These are phyloP conservation scores for Poecilia gillii DNA, from an alignment of 2,797 vertebrate genomes.

Conservation along the genomic window DNA sequence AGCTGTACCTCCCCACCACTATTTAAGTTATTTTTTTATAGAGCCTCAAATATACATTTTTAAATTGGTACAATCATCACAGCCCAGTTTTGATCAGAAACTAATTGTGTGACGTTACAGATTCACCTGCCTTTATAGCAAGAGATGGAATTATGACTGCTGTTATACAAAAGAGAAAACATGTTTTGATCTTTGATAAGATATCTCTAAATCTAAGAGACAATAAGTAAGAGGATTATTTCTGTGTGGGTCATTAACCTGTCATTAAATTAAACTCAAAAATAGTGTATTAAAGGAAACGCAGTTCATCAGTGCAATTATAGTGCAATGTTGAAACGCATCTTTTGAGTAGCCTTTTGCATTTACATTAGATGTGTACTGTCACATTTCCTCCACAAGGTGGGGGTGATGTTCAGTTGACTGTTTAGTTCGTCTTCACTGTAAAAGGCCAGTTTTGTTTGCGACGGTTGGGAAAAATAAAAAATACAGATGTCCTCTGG, in stretches of 20 bases:
- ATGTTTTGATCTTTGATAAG: not conserved
- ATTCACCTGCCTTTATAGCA: not conserved
- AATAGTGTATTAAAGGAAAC: not conserved
- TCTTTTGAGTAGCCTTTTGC: not conserved
- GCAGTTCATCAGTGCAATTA: not conserved
- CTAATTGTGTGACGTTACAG: not conserved
- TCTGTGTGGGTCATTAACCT: not conserved
- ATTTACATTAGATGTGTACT: not conserved
- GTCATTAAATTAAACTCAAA: not conserved
- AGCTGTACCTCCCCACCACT: not conserved
- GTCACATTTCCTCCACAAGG: slow-evolving; percentile 24
- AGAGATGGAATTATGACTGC: not conserved
- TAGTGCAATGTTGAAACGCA: not conserved
- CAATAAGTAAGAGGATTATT: not conserved
- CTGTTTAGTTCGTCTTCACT: not conserved
- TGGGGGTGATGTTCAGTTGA: slow-evolving; percentile 10
- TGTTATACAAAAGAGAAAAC: not conserved
- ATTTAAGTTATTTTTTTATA: not conserved
- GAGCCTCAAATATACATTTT: not conserved
- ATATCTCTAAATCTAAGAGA: not conserved
- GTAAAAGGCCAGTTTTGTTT: not conserved
- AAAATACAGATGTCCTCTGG: too few relatives aligned
- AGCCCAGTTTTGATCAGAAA: not conserved
- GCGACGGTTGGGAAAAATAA: not conserved
- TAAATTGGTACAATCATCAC: not conserved